Evolutionary conservation across 64 coral and sea anemone genomes (phyloP).

Genomic region (Stylophora pistillata): DNA sequence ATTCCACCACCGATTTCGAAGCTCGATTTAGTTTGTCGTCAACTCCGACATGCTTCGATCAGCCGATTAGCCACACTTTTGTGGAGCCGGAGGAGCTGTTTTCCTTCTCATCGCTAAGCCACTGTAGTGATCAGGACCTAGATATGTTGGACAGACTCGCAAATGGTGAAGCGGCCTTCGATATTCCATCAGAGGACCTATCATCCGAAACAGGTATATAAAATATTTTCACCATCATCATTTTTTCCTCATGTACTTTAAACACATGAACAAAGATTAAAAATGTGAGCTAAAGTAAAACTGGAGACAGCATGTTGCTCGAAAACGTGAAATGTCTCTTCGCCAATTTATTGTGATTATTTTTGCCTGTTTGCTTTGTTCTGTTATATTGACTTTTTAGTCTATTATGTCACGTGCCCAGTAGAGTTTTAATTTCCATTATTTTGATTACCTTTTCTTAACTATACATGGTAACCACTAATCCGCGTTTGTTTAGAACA

Average conservation of each 20-base stretch:
- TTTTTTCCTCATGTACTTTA: not conserved
- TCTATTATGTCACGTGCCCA: not conserved
- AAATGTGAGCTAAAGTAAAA: not conserved
- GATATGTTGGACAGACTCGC: slow-evolving; percentile 3
- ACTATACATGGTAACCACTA: not conserved
- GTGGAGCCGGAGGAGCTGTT: slow-evolving; percentile 47
- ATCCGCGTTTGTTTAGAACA: not conserved
- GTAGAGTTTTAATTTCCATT: not conserved
- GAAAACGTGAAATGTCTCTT: not conserved
- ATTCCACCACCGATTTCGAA: slow-evolving; percentile 60
- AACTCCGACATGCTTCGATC: slow-evolving; percentile 26
- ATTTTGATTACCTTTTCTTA: not conserved
- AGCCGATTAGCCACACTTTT: slow-evolving; percentile 39
- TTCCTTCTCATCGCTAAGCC: slow-evolving; percentile 24
- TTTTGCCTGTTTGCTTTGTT: not conserved
- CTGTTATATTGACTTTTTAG: not conserved
- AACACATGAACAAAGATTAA: not conserved
- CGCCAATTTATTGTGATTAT: no score
- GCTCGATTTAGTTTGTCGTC: slow-evolving; percentile 35
- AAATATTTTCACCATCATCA: not conserved
- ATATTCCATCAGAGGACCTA: not conserved
- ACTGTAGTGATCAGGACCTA: not conserved
- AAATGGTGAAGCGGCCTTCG: not conserved
- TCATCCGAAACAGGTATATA: slow-evolving; percentile 23
- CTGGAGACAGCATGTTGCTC: not conserved